phyloP scores from a whole-genome alignment of 2,113 vertebrate species.

The Phoenicopterus ruber region DNA sequence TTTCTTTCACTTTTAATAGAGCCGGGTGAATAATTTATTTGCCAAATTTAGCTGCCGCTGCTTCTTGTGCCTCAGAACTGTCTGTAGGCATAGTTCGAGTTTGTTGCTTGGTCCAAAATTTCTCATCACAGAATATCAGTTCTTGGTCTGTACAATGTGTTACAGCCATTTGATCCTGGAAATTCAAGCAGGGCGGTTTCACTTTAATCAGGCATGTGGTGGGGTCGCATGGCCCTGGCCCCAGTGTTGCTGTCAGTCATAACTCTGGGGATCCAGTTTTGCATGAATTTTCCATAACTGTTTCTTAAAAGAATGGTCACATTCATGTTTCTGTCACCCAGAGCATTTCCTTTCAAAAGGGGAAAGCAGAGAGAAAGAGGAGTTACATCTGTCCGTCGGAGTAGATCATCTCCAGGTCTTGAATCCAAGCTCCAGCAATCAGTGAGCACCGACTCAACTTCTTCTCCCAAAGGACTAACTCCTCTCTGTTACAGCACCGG shows the following conservation, averaged over 20 bases:
- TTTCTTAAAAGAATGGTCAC: not conserved
- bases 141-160: not conserved
- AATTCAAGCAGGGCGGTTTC: not conserved
- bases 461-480: not conserved
- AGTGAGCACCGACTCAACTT: too few species aligned
- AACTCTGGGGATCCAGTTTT: not conserved
- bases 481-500: not conserved
- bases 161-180: conserved; percentile 7
- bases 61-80: not conserved
- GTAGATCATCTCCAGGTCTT: too few species aligned
- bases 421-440: too few species aligned
- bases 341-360: not conserved
- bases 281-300: not conserved
- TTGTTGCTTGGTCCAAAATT: conserved; percentile 4
- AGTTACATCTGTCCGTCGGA: not conserved
- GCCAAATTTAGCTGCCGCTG: conserved; percentile 8
- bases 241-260: not conserved
- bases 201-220: conserved; percentile 5
- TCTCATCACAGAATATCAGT: not conserved
- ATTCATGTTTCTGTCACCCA: not conserved
- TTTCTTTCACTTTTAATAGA: conserved; percentile 34
- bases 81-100: not conserved
- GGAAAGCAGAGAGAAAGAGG: not conserved
- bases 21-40: conserved; percentile 40
- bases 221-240: not conserved